Evolutionary conservation across 2,797 vertebrate species (phyloP), one percentile per base, ranked within the genome.

Genomic region (Choloepus didactylus): DNA sequence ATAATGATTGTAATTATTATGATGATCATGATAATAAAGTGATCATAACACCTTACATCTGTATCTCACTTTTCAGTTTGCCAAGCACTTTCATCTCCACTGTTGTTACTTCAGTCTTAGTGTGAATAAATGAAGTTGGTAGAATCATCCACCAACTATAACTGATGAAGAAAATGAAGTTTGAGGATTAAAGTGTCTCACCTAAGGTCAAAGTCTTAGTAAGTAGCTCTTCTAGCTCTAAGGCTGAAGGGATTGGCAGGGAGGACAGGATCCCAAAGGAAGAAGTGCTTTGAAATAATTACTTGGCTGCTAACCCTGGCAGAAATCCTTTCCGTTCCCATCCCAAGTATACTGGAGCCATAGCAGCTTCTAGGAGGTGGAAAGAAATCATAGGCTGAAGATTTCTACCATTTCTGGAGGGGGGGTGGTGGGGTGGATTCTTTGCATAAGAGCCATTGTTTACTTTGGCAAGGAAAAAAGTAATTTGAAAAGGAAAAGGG

Each of bases 391-490:
- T 27, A 73, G 31, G 44, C 64, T 76, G 83, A 95, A 91, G 80
- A 16, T 59, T 84, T 85, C 83, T 59, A 81, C 75, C 46, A 15
- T 79, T 83, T 81, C 35, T 87, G 31, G 18, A 89, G 44, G 60
- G 38, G 51, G 31, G 46, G 27, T 35, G 35, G 35, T 35, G 35
- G 35, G 35, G 35, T 35, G 64, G 95, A 83, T 95, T 88, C 66
- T 97, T 44, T 82, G 49, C 62, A 0, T n/a, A 76, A 95, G 49
- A 95, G 69, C 56, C 67, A 72, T 91, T 92, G 67, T 94, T 95
- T 94, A 67, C 19, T 67, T 95, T 97, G 89, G 93, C 62, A 93
- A 90, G 73, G 59, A 87, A 84, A 91, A 73, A 92, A 81, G 11
- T 6, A 46, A 31, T 41, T 77, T n/a, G 3, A 64, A 79, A 87